Conservation (phyloP, 2,888 invertebrate species). For the Eristalinus aeneus region DNA sequence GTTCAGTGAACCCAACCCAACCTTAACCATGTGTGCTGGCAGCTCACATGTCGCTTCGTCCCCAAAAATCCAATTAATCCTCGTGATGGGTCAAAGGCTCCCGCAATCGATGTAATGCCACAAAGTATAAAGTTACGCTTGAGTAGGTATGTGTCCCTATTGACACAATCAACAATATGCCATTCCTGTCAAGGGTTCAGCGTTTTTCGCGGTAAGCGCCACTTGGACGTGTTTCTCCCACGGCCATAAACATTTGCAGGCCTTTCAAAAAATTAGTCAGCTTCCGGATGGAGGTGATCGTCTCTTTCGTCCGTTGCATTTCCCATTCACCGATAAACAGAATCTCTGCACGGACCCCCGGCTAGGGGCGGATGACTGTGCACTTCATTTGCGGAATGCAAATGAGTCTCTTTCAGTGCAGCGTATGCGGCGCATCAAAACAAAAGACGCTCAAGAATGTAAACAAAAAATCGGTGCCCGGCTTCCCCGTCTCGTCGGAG, state of each 20-base stretch:
- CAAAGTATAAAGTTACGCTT: conserved; percentile 15
- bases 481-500: not conserved
- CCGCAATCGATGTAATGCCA: not conserved
- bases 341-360: not conserved
- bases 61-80: conserved; percentile 46
- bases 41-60: conserved; percentile 17
- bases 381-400: conserved; percentile 25
- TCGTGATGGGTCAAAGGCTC: conserved; percentile 12
- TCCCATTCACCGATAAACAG: not conserved
- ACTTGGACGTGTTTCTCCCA: not conserved
- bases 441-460: conserved; percentile 48
- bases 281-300: not conserved
- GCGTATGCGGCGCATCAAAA: conserved; percentile 15
- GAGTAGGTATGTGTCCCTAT: not conserved
- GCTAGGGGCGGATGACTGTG: not conserved
- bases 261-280: conserved; percentile 8
- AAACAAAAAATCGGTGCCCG: conserved; percentile 49
- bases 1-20: not conserved
- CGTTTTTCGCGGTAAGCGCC: conserved; percentile 3
- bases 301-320: not conserved
- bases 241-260: not conserved
- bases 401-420: conserved; percentile 38
- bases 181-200: not conserved
- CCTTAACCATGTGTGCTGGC: conserved; percentile 22
- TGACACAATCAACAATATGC: not conserved